phyloP scores from a whole-genome alignment of 1,140 invertebrate genomes.

The Octopus sinensis region DNA sequence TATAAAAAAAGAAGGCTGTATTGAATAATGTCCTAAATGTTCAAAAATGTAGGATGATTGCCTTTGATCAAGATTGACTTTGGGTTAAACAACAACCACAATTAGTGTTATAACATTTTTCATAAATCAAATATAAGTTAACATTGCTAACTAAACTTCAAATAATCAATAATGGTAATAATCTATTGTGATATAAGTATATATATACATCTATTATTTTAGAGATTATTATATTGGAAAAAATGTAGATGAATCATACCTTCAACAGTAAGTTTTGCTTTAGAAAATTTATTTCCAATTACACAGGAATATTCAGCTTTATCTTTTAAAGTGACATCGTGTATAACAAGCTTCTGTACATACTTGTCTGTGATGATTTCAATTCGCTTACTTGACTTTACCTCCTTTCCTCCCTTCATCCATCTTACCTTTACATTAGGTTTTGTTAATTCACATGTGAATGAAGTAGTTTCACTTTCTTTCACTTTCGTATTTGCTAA shows the following conservation, averaged over 20 bases:
- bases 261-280: constrained; percentile 44
- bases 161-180: too few relatives aligned
- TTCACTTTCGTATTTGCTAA: constrained; percentile 85
- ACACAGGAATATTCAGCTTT: constrained; percentile 36
- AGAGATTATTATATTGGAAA: too few relatives aligned
- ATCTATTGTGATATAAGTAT: too few relatives aligned
- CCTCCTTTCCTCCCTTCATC: constrained; percentile 36
- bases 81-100: too few relatives aligned
- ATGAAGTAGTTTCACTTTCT: constrained; percentile 88
- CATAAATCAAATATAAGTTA: too few relatives aligned
- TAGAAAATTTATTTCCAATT: constrained; percentile 37
- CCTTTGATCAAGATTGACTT: too few relatives aligned
- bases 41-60: too few relatives aligned
- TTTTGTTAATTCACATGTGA: constrained; percentile 68
- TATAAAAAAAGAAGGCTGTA: too few relatives aligned
- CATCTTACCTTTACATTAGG: constrained; percentile 40
- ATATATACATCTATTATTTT: too few relatives aligned
- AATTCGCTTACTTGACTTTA: constrained; percentile 29
- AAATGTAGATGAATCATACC: constrained; percentile 31
- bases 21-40: too few relatives aligned
- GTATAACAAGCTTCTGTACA: constrained; percentile 37
- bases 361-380: constrained; percentile 31
- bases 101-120: too few relatives aligned
- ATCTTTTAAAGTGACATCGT: constrained; percentile 35
- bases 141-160: too few relatives aligned